Percentiles rank a stretch among this genome's conserved stretches.
These are phyloP conservation scores for Philereme vetulata DNA, from an alignment of 2,888 invertebrate genomes.

Conservation along the genomic window DNA sequence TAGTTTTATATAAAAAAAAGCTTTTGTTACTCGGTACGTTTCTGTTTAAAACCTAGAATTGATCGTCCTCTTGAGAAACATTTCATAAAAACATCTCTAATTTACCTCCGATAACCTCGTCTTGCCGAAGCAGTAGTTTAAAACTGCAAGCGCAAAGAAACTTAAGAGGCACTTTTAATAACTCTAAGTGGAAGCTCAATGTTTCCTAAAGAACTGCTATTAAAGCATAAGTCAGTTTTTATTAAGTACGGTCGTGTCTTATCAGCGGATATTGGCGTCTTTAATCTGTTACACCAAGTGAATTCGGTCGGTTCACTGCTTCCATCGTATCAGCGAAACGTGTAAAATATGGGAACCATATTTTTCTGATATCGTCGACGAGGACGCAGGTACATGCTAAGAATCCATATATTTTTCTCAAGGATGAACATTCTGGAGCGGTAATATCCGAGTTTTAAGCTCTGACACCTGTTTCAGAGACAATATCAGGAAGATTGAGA, in stretches of 20 bases:
- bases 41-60: no score
- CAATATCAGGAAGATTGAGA: constrained; percentile 18
- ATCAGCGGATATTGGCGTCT: constrained; percentile 44
- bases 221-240: constrained; percentile 41
- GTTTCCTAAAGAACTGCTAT: constrained; percentile 36
- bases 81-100: neutral
- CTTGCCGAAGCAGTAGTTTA: neutral
- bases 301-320: constrained; percentile 47
- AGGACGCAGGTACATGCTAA: constrained; percentile 26
- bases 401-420: constrained; percentile 27
- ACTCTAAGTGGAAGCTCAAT: constrained; percentile 33
- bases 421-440: constrained; percentile 21
- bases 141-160: constrained; percentile 26
- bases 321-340: constrained; percentile 42
- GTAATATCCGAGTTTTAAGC: constrained; percentile 21
- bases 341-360: constrained; percentile 43
- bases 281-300: constrained; percentile 49
- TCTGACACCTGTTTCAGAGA: constrained; percentile 28
- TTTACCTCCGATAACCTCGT: neutral
- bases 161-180: constrained; percentile 16
- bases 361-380: constrained; percentile 31
- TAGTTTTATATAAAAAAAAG: no score
- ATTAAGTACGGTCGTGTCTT: constrained; percentile 44
- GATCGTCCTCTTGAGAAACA: neutral
- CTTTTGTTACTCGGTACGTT: no score